Percentiles rank a stretch among this genome's conserved stretches.
These are phyloP conservation scores for Eupeodes corollae DNA, from an alignment of 1,140 invertebrate species.

Conservation along the genomic window DNA sequence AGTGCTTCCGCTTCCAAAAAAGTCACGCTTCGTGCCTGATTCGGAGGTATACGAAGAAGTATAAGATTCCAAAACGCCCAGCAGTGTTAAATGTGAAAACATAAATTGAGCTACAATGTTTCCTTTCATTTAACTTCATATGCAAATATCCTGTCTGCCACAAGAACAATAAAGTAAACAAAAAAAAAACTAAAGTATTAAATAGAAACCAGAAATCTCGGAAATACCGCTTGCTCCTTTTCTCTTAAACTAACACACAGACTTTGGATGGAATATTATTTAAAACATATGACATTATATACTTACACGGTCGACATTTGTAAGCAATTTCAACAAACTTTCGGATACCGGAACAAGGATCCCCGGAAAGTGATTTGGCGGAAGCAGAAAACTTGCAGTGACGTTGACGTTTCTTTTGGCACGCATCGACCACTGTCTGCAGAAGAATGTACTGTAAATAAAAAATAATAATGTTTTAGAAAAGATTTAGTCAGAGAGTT, in stretches of 20 bases:
- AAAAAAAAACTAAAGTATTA: too few species aligned
- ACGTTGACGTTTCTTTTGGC: constrained; percentile 73
- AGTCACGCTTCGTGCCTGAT: too few species aligned
- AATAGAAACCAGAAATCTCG: too few species aligned
- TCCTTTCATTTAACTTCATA: too few species aligned
- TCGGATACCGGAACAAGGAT: constrained; percentile 71
- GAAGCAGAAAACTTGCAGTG: constrained; percentile 76
- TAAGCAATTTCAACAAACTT: constrained; percentile 87
- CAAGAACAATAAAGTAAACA: too few species aligned
- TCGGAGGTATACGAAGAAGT: too few species aligned
- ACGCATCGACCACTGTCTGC: constrained; percentile 81
- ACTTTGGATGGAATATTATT: background rate
- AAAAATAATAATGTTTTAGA: constrained; percentile 2
- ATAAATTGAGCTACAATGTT: too few species aligned
- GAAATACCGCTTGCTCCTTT: constrained; percentile 2
- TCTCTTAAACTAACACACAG: constrained; percentile 1
- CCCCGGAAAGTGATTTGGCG: constrained; percentile 63
- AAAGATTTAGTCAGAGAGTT: background rate
- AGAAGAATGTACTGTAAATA: constrained; percentile 69
- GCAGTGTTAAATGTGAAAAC: too few species aligned
- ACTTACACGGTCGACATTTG: constrained; percentile 91
- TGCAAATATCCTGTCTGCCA: too few species aligned
- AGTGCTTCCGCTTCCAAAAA: too few species aligned
- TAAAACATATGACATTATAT: constrained; percentile 15
- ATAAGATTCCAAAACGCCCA: too few species aligned